phyloP scores from a whole-genome alignment of 1,140 invertebrate genomes.

The Temnothorax nylanderi region DNA sequence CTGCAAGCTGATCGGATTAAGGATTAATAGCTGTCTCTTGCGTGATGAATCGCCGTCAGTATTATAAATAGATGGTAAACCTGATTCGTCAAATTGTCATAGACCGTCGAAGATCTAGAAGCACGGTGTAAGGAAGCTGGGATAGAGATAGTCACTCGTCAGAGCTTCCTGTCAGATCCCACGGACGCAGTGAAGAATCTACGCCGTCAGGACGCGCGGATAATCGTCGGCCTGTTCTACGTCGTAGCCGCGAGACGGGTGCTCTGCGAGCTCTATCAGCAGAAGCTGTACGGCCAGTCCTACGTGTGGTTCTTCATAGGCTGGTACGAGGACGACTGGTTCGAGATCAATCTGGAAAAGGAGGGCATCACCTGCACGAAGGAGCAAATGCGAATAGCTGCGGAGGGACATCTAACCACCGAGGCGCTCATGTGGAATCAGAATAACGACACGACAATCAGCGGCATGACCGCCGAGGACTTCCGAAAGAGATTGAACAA shows the following conservation, averaged over 20 bases:
- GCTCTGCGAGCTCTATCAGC: slow-evolving; percentile 98
- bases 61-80: neutral
- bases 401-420: slow-evolving; percentile 98
- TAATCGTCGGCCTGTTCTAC: slow-evolving; percentile 99
- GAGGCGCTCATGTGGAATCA: slow-evolving; percentile 99
- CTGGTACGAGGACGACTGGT: slow-evolving; percentile 99
- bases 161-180: slow-evolving; percentile 98
- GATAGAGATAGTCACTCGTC: slow-evolving; percentile 97
- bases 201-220: slow-evolving; percentile 96
- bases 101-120: slow-evolving; percentile 99
- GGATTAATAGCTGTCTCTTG: neutral
- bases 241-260: slow-evolving; percentile 98
- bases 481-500: slow-evolving; percentile 92
- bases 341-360: slow-evolving; percentile 94
- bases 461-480: slow-evolving; percentile 95
- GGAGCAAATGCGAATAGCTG: slow-evolving; percentile 96
- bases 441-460: slow-evolving; percentile 96
- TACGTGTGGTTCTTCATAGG: slow-evolving; percentile 99
- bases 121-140: slow-evolving; percentile 96
- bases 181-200: slow-evolving; percentile 98
- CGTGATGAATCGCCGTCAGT: neutral
- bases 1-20: neutral
- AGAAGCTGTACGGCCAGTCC: slow-evolving; percentile 97
- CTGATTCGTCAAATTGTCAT: slow-evolving; percentile 54
- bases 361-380: slow-evolving; percentile 96